Base-by-base conservation (phyloP, 2,888 invertebrate species). In the Dryobota labecula region DNA sequence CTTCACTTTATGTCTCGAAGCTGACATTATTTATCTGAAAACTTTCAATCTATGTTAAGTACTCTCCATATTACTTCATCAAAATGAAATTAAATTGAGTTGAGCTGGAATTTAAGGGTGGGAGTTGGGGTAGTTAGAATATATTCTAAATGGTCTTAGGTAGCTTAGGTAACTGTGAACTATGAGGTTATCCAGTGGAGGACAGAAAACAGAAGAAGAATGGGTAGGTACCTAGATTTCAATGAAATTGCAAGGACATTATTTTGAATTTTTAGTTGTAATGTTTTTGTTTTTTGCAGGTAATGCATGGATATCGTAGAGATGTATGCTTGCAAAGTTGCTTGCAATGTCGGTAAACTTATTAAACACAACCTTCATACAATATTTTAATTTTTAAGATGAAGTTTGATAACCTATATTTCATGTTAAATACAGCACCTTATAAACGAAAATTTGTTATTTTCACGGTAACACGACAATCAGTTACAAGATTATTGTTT, bases 31-130 rank as follows among this genome's bases (percentile, higher is more conserved):
- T 82, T 84, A 84, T 82, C 71, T 77, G 41, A 65, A 82, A 84
- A 84, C 83, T 84, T 84, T 76, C 64, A 80, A 73, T 80, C 82
- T 82, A 73, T 73, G 63, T 76, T 74, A 70, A 81, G 81, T 70
- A 73, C 71, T 74, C 68, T 79, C 70, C 61, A 76, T 78, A 65
- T 77, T 67, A 79, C 76, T 84, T 84, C 72, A 76, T 83, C 72
- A 81, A 81, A 73, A 80, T 51, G 65, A 74, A 73, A 72, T 80
- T 76, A 75, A 72, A 68, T 57, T 38, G 65, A 64, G 65, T 73
- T 63, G 30, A 43, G 18, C 49, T 45, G 53, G 56, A 58, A 47
- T 51, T 68, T 70, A 53, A 60, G 57, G 20, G 47, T 20, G 6
- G 18, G 24, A 67, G 38, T 78, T 51, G n/a, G 15, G 18, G 24